Evolutionary conservation across 2,113 vertebrate genomes (phyloP).

Genomic region (Forbesichthys agassizii): DNA sequence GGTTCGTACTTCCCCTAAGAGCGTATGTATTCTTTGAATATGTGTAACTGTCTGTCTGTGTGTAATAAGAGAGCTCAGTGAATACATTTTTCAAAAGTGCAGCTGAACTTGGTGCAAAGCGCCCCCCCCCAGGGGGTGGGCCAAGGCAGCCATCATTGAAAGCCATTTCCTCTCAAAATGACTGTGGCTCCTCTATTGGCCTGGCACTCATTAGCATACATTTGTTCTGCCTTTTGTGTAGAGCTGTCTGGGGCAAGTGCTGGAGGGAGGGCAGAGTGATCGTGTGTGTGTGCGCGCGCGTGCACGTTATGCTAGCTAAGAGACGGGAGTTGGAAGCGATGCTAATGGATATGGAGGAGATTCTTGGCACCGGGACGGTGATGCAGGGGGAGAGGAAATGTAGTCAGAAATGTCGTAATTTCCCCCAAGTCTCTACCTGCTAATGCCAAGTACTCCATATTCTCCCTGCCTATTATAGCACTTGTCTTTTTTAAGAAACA

Average conservation of each 20-base stretch:
- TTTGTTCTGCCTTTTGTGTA: constrained; percentile 69
- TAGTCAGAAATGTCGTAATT: neutral
- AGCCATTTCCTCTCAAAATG: constrained; percentile 79
- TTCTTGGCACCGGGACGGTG: too few relatives aligned
- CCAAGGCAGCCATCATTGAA: constrained; percentile 66
- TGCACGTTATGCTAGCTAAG: constrained; percentile 1
- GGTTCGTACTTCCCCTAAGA: constrained; percentile 16
- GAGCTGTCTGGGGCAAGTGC: constrained; percentile 62
- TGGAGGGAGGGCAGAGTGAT: constrained; percentile 45
- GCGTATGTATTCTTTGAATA: constrained; percentile 51
- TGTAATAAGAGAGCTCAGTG: constrained; percentile 49
- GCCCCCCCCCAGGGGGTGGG: constrained; percentile 45
- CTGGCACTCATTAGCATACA: constrained; percentile 76
- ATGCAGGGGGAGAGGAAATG: too few relatives aligned
- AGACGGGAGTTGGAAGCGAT: neutral
- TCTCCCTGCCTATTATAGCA: neutral
- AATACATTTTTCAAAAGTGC: constrained; percentile 72
- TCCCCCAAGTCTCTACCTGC: constrained; percentile 3
- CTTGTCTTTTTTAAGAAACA: constrained; percentile 1
- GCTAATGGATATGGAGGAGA: neutral
- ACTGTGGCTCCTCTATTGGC: constrained; percentile 68
- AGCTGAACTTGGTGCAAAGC: constrained; percentile 68
- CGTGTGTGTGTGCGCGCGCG: constrained; percentile 7
- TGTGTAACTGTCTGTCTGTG: neutral
- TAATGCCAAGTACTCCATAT: constrained; percentile 1